Evolutionary conservation across 2,888 invertebrate species (phyloP).

Genomic region (Gonocerus acuteangulatus): DNA sequence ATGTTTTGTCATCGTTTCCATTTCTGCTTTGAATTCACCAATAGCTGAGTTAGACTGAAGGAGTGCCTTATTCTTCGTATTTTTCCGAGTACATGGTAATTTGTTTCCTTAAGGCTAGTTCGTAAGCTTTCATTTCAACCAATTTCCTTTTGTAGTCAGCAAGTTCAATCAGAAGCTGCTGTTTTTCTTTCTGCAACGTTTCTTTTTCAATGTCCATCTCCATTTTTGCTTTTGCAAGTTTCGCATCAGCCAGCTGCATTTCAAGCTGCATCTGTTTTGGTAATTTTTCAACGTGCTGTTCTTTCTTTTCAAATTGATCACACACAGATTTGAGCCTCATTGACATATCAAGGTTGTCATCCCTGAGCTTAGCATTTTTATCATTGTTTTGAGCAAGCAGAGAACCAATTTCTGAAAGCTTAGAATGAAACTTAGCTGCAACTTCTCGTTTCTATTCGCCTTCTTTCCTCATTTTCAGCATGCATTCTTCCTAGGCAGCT

Average conservation of each 20-base stretch:
- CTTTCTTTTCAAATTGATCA: constrained; percentile 76
- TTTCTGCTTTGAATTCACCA: constrained; percentile 74
- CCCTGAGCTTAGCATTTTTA: constrained; percentile 73
- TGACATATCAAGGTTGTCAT: constrained; percentile 81
- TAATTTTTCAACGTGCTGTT: constrained; percentile 64
- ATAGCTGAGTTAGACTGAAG: constrained; percentile 79
- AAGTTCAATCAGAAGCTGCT: constrained; percentile 45
- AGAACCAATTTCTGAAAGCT: constrained; percentile 74
- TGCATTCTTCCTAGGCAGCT: constrained; percentile 78
- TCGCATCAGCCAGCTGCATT: constrained; percentile 66
- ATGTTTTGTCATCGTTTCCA: constrained; percentile 86
- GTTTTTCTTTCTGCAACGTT: constrained; percentile 47
- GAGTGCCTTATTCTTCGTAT: constrained; percentile 75
- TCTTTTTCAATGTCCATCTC: constrained; percentile 48
- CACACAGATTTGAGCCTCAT: constrained; percentile 69
- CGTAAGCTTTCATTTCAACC: constrained; percentile 59
- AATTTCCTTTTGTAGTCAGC: constrained; percentile 48
- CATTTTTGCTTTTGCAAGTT: constrained; percentile 56
- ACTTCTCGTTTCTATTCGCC: constrained; percentile 84
- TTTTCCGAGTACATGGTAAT: constrained; percentile 77
- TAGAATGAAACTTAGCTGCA: constrained; percentile 76
- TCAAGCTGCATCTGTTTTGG: constrained; percentile 72
- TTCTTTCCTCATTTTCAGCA: constrained; percentile 74
- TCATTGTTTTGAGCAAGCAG: constrained; percentile 82
- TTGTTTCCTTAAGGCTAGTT: constrained; percentile 66